phyloP scores from a whole-genome alignment of 2,797 vertebrate species.

The Amniataba percoides region DNA sequence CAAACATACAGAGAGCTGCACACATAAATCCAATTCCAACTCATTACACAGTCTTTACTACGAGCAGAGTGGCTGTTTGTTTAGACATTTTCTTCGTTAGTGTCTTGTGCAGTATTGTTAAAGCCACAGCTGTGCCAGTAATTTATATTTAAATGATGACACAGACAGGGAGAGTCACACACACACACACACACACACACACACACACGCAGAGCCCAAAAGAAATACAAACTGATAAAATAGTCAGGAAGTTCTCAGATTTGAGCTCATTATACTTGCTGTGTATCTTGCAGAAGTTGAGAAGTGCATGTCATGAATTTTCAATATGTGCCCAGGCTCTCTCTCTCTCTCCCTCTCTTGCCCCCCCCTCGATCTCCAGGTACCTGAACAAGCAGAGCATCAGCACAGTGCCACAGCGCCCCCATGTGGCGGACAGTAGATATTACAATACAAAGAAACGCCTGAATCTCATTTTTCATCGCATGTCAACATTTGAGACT shows the following conservation, averaged over 20 bases:
- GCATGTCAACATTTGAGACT: background rate
- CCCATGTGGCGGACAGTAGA: constrained; percentile 47
- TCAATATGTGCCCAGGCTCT: constrained; percentile 46
- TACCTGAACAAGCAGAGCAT: background rate
- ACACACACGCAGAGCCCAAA: constrained; percentile 11
- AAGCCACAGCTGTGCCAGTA: constrained; percentile 42
- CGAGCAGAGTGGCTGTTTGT: constrained; percentile 23
- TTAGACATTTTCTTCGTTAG: constrained; percentile 26
- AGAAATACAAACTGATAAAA: constrained; percentile 61
- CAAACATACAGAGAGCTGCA: constrained; percentile 16
- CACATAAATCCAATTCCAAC: background rate
- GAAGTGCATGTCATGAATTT: constrained; percentile 76
- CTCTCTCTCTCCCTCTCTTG: background rate
- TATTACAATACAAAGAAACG: constrained; percentile 10
- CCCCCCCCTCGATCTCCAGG: constrained; percentile 4
- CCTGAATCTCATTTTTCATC: background rate
- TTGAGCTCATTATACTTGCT: constrained; percentile 73
- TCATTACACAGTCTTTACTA: constrained; percentile 19
- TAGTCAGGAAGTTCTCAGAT: constrained; percentile 64
- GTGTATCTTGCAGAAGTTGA: constrained; percentile 73
- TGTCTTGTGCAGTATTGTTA: constrained; percentile 25
- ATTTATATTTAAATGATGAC: constrained; percentile 57
- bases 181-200: background rate
- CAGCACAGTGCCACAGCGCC: constrained; percentile 61
- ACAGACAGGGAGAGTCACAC: constrained; percentile 17